Base-by-base conservation (phyloP, 2,888 invertebrate species). In the Eupithecia centaureata region DNA sequence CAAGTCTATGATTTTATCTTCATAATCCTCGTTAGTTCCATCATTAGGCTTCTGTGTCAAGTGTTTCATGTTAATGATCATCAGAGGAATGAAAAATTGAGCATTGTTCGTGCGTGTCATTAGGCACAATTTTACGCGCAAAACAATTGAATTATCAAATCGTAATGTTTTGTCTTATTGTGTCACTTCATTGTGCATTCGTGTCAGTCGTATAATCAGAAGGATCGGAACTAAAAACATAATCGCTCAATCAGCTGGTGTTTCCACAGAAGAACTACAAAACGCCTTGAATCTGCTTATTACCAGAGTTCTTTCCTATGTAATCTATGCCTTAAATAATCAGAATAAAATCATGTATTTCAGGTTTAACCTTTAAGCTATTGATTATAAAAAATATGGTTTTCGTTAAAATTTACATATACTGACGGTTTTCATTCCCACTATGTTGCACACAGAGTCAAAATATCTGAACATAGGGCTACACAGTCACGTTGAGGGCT, bases 111-210 rank as follows among this genome's bases (percentile, higher is more conserved):
- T 60, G 42, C 62, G 63, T 63, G 56, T 59, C 64, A 63, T 8
- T 56, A 65, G 56, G 61, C 28, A 65, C 65, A 58, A 69, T 69
- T 69, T 63, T 56, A 38, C 65, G 64, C 33, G n/a, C 52, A 68
- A 67, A 70, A 70, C 70, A 73, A 73, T 73, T 65, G 70, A 70
- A 70, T 70, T 67, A 68, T 70, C 51, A 65, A 71, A 70, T 68
- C 52, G 61, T 42, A 38, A 61, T 73, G 61, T 64, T 73, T 73
- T 68, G 33, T 66, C 30, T 27, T 51, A 66, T 61, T 67, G 67
- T 63, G 59, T 54, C 54, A 63, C 30, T 38, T 32, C 42, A 68
- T 68, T 65, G 65, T 65, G 52, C 47, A 67, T 61, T 61, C n/a
- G 63, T 58, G 66, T 35, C 67, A 61, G 60, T 70, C 56, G 52